These are phyloP conservation scores for Microplitis deprimator DNA, from an alignment of 2,888 invertebrate species.

Conservation along the genomic window DNA sequence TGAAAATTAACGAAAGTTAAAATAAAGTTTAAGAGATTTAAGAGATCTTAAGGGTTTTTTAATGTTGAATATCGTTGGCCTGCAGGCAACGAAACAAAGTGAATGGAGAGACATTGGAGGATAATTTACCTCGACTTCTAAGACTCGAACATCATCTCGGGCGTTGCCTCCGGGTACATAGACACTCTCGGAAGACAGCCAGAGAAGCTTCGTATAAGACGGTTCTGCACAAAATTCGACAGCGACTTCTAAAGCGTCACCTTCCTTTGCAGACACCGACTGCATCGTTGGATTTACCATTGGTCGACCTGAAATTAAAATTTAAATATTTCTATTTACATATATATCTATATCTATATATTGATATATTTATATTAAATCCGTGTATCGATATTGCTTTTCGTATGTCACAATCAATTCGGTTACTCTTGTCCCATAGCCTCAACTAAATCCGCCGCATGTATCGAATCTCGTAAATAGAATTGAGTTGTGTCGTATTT, in stretches of 20 bases:
- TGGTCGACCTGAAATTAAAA: conserved; percentile 75
- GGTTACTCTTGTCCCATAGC: conserved; percentile 8
- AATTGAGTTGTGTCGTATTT: not conserved
- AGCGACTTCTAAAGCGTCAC: conserved; percentile 78
- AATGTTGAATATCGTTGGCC: conserved; percentile 11
- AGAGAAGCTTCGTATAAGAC: conserved; percentile 76
- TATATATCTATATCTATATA: not conserved
- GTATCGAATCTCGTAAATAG: not conserved
- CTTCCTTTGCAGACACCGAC: conserved; percentile 80
- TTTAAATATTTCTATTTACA: conserved; percentile 1
- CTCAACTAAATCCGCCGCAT: conserved; percentile 9
- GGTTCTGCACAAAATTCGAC: conserved; percentile 87
- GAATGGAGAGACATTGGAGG: conserved; percentile 16
- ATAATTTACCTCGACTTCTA: conserved; percentile 62
- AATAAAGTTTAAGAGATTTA: conserved; percentile 14
- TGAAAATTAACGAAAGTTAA: conserved; percentile 15
- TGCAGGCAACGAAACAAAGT: conserved; percentile 14
- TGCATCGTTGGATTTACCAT: conserved; percentile 78
- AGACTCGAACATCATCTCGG: conserved; percentile 66
- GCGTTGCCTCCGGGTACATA: conserved; percentile 74
- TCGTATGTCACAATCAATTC: not conserved
- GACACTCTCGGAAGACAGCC: conserved; percentile 76
- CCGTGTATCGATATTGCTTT: conserved; percentile 17
- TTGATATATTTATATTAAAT: not conserved
- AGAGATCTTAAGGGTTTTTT: conserved; percentile 6